These are phyloP conservation scores for Pseudorasbora parva DNA, from an alignment of 2,113 vertebrate genomes.

Conservation along the genomic window DNA sequence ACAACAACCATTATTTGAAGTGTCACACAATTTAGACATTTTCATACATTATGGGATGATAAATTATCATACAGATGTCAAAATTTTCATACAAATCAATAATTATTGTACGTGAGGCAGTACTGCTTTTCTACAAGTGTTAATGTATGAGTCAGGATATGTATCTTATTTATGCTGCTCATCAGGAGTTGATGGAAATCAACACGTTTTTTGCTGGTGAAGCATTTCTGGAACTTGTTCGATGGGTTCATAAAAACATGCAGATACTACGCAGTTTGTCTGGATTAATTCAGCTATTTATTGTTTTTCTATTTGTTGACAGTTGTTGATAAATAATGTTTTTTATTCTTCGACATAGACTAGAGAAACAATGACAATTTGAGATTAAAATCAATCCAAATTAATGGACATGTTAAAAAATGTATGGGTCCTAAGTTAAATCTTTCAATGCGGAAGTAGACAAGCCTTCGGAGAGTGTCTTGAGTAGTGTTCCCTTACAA, in stretches of 20 bases:
- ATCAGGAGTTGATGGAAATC: not conserved
- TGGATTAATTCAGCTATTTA: not conserved
- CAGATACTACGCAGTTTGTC: not conserved
- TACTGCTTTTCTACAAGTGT: not conserved
- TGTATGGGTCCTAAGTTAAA: not conserved
- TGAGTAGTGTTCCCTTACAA: not conserved
- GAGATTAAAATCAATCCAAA: conserved; percentile 12
- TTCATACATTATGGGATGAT: too few species aligned
- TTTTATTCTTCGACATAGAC: not conserved
- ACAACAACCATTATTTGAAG: too few species aligned
- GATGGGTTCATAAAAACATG: not conserved
- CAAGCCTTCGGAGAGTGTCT: not conserved
- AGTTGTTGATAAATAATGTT: too few species aligned
- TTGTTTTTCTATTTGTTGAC: not conserved
- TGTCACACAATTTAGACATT: too few species aligned
- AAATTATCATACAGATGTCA: too few species aligned
- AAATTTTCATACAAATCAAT: too few species aligned
- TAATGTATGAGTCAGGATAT: too few species aligned
- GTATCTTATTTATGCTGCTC: not conserved
- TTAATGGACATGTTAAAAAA: not conserved
- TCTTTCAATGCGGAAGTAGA: conserved; percentile 33
- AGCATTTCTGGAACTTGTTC: not conserved
- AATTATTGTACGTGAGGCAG: too few species aligned
- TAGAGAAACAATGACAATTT: not conserved
- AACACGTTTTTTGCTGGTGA: not conserved